A percentile compares a stretch with the other conserved stretches of the same genome.
Evolutionary conservation across 1,140 invertebrate species (phyloP).

Genomic region (Leptoteleia sp.): DNA sequence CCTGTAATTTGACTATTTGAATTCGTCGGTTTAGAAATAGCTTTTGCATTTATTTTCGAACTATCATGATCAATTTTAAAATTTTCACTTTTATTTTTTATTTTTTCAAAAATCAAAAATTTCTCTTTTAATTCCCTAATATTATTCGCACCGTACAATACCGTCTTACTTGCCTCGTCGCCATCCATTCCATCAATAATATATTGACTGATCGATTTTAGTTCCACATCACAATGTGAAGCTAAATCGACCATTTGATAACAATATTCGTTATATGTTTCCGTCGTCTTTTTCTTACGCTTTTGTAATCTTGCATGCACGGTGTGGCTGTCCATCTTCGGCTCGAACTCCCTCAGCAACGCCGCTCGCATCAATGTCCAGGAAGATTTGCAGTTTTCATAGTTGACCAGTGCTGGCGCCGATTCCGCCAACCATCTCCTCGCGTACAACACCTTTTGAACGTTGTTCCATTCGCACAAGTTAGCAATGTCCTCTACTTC

Average conservation of each 20-base stretch:
- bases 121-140: constrained; percentile 68
- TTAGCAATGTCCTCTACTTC: constrained; percentile 61
- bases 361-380: constrained; percentile 54
- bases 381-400: constrained; percentile 34
- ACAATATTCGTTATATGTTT: constrained; percentile 53
- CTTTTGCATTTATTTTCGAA: too few relatives aligned
- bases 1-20: background rate
- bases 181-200: constrained; percentile 74
- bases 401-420: constrained; percentile 51
- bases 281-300: constrained; percentile 58
- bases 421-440: constrained; percentile 51
- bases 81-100: constrained; percentile 37
- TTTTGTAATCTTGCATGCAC: constrained; percentile 52
- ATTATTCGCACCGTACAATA: constrained; percentile 71
- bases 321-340: constrained; percentile 51
- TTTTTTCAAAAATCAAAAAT: constrained; percentile 60
- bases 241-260: constrained; percentile 68
- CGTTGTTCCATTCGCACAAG: constrained; percentile 56
- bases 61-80: too few relatives aligned
- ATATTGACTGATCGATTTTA: constrained; percentile 69
- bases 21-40: background rate
- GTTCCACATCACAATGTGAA: constrained; percentile 66
- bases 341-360: constrained; percentile 56
- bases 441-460: constrained; percentile 58
- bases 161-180: constrained; percentile 67